Evolutionary conservation across 2,888 invertebrate genomes (phyloP).

Genomic region (Calephelis perditalis): DNA sequence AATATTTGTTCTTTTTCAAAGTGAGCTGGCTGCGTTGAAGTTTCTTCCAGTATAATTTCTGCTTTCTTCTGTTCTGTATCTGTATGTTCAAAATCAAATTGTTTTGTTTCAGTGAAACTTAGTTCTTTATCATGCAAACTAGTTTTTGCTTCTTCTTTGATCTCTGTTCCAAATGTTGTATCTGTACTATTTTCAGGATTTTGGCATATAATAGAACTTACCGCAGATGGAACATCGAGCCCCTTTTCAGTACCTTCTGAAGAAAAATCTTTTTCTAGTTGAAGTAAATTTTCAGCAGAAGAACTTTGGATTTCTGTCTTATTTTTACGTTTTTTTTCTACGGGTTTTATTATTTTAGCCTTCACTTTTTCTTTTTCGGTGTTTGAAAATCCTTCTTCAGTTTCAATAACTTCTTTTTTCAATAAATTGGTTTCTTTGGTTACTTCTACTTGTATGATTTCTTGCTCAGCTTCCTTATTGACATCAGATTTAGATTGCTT

Average conservation of each 20-base stretch:
- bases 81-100: neutral
- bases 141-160: neutral
- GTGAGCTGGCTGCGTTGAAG: neutral
- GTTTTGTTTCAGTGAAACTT: neutral
- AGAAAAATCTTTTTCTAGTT: too few relatives aligned
- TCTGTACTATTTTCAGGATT: neutral
- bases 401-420: neutral
- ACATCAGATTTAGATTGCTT: slow-evolving; percentile 28
- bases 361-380: neutral
- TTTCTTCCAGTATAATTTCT: neutral
- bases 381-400: neutral
- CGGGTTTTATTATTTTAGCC: slow-evolving; percentile 1
- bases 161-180: neutral
- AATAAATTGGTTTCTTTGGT: neutral
- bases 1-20: neutral
- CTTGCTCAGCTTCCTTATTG: slow-evolving; percentile 29
- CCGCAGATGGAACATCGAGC: too few relatives aligned
- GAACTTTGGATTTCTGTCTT: slow-evolving; percentile 21
- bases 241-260: too few relatives aligned
- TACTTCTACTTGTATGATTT: neutral
- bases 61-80: neutral
- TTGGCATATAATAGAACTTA: neutral
- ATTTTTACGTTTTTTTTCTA: slow-evolving; percentile 50
- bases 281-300: too few relatives aligned
- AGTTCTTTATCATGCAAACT: neutral